Conservation (phyloP, 2,888 invertebrate species). For the Troides oblongomaculatus region DNA sequence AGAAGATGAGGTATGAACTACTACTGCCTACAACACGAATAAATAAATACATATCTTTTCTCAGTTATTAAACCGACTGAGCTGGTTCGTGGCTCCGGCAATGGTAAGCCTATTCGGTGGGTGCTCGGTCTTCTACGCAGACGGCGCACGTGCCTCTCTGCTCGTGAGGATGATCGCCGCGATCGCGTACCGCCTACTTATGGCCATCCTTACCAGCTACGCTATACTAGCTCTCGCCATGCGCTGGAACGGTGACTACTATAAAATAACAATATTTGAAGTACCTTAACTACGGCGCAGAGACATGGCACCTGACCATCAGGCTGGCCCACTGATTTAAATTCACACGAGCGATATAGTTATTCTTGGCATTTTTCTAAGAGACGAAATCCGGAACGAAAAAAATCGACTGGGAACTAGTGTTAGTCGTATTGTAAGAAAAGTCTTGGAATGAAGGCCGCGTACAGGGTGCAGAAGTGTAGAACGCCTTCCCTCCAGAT, state of each 20-base stretch:
- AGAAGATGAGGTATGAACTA: too few species aligned
- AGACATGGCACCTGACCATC: too few species aligned
- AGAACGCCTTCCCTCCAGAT: too few species aligned
- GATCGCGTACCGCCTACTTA: constrained; percentile 17
- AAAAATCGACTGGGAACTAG: too few species aligned
- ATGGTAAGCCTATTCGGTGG: constrained; percentile 13
- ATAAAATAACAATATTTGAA: not conserved
- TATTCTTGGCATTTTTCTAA: too few species aligned
- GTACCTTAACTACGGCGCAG: not conserved
- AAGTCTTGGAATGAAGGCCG: too few species aligned
- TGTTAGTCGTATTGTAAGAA: too few species aligned
- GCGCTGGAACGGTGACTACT: constrained; percentile 29
- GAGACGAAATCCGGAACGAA: too few species aligned
- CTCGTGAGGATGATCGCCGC: constrained; percentile 26
- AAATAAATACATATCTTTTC: not conserved
- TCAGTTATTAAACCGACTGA: not conserved
- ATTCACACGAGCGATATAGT: too few species aligned
- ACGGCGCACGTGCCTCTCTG: constrained; percentile 24
- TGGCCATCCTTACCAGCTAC: constrained; percentile 18
- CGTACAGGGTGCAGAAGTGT: too few species aligned
- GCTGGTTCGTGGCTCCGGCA: constrained; percentile 22
- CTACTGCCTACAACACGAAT: too few species aligned
- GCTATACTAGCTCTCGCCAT: constrained; percentile 22
- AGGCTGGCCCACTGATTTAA: too few species aligned
- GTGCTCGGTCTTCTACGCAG: constrained; percentile 31